Base-by-base conservation (phyloP, 2,888 invertebrate genomes). In the Eudasyphora cyanicolor region DNA sequence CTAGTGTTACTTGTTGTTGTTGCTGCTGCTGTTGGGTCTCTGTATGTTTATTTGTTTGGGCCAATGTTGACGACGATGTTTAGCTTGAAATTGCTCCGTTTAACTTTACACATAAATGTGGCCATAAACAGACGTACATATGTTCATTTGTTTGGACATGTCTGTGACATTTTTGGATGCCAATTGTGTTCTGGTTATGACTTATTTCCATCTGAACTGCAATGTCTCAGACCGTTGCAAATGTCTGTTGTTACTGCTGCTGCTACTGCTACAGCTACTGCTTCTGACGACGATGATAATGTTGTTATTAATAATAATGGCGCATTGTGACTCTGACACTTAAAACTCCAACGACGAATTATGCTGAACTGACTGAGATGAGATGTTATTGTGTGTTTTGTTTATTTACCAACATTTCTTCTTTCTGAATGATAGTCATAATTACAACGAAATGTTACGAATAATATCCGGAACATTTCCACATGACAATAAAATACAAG, bases 21-120 rank as follows among this genome's bases (percentile, higher is more conserved):
- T 42, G 21, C 38, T 57, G 6, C 51, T 35, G 14, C 38, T 35
- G 51, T 73, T 32, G 45, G n/a, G 17, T 82, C 32, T 75, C 60
- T 76, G 57, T n/a, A n/a, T n/a, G n/a, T n/a, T n/a, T n/a, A n/a
- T n/a, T 45, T 54, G 35, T 76, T 75, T 82, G 60, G 60, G 69
- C 76, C 73, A 79, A 79, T 79, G 71, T 73, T 76, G 60, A 75
- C 54, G 60, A 75, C 54, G 67, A 57, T 79, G 67, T 82, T 64
- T 73, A 79, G 73, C 60, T 78, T 42, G 71, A 69, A 64, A 64
- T 70, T 69, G 62, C 19, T 70, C 60, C 74, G 62, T 24, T 82
- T 62, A 64, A 64, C 7, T 64, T 64, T 64, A 71, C 24, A 62
- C 60, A 57, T 51, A 60, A 69, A 67, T 7, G n/a, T 29, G 57